Conservation (phyloP, 2,888 invertebrate genomes). For the Hecatera dysodea region DNA sequence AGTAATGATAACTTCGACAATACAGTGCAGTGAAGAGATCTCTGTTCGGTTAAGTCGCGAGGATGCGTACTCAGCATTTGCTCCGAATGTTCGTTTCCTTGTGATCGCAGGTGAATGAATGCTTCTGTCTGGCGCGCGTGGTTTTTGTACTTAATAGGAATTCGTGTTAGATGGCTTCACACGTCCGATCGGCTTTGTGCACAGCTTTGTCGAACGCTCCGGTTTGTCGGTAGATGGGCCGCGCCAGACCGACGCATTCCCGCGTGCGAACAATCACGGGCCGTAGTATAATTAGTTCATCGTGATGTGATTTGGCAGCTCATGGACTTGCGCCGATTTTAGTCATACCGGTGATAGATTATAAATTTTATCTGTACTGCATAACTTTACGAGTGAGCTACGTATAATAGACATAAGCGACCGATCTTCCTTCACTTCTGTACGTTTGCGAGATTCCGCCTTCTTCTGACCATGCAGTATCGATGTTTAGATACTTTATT, state of each 20-base stretch:
- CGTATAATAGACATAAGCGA: slow-evolving; percentile 80
- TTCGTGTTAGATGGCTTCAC: slow-evolving; percentile 69
- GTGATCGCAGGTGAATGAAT: slow-evolving; percentile 38
- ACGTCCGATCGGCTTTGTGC: slow-evolving; percentile 69
- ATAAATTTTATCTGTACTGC: slow-evolving; percentile 68
- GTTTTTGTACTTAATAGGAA: slow-evolving; percentile 69
- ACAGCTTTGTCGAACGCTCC: slow-evolving; percentile 64
- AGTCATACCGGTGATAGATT: slow-evolving; percentile 67
- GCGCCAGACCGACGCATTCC: slow-evolving; percentile 53
- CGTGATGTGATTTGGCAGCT: slow-evolving; percentile 61
- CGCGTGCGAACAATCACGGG: slow-evolving; percentile 30
- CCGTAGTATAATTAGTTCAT: slow-evolving; percentile 47
- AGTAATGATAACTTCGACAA: slow-evolving; percentile 56
- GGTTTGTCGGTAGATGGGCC: slow-evolving; percentile 52
- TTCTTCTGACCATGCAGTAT: slow-evolving; percentile 52
- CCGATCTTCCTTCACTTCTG: slow-evolving; percentile 73
- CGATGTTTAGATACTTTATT: slow-evolving; percentile 33
- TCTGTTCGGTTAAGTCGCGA: slow-evolving; percentile 25
- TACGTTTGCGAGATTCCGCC: slow-evolving; percentile 57
- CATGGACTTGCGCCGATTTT: slow-evolving; percentile 57
- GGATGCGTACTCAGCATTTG: slow-evolving; percentile 43
- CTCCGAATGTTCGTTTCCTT: slow-evolving; percentile 55
- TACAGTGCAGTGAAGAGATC: slow-evolving; percentile 53
- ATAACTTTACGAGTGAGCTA: slow-evolving; percentile 79
- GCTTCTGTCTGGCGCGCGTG: slow-evolving; percentile 55